Percentiles rank a stretch among this genome's conserved stretches.
phyloP scores from a whole-genome alignment of 2,888 invertebrate species.

The Ichneumoninae sp. region DNA sequence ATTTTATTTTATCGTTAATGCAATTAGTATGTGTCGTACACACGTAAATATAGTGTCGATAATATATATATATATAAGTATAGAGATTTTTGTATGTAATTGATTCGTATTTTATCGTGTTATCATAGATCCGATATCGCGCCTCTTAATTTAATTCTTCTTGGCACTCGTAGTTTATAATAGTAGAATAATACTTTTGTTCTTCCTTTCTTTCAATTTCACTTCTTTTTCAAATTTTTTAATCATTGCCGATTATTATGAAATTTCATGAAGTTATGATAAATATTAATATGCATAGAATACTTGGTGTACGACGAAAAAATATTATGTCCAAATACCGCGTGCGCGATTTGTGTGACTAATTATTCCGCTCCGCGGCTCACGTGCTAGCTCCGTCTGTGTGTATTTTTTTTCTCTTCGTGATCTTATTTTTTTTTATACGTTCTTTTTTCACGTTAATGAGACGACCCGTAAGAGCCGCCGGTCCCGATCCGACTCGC shows the following conservation, averaged over 20 bases:
- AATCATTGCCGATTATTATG: slow-evolving; percentile 77
- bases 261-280: slow-evolving; percentile 84
- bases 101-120: slow-evolving; percentile 58
- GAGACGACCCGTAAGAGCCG: slow-evolving; percentile 35
- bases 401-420: slow-evolving; percentile 2
- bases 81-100: slow-evolving; percentile 68
- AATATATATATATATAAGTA: slow-evolving; percentile 66
- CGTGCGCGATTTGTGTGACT: slow-evolving; percentile 40
- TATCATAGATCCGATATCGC: slow-evolving; percentile 68
- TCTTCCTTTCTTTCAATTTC: slow-evolving; percentile 14
- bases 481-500: slow-evolving; percentile 46
- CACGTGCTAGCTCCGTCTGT: slow-evolving; percentile 64
- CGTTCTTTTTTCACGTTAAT: neutral
- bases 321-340: slow-evolving; percentile 49
- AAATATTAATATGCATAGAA: slow-evolving; percentile 72
- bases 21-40: slow-evolving; percentile 68
- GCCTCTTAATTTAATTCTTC: slow-evolving; percentile 48
- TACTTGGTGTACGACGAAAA: slow-evolving; percentile 54
- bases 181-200: slow-evolving; percentile 55
- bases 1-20: slow-evolving; percentile 57
- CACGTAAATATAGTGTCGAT: slow-evolving; percentile 67
- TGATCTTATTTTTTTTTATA: neutral
- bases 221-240: slow-evolving; percentile 6
- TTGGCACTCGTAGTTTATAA: slow-evolving; percentile 59
- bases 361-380: slow-evolving; percentile 41